Percentiles rank a stretch among this genome's conserved stretches.
Evolutionary conservation across 2,888 invertebrate genomes (phyloP).

Genomic region (Lithophane semibrunnea): DNA sequence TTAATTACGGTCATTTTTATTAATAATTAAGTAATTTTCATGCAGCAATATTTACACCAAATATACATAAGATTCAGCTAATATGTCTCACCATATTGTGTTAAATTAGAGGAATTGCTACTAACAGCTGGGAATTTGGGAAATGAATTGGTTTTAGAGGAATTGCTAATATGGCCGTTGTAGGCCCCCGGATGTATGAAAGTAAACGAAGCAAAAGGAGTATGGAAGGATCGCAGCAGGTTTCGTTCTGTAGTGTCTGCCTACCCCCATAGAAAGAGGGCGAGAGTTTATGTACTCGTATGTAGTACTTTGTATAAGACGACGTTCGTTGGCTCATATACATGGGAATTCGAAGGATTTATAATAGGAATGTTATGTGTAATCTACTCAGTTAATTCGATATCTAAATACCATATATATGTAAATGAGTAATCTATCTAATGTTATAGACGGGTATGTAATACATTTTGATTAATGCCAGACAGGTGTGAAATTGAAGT

Average conservation of each 20-base stretch:
- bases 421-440: constrained; percentile 54
- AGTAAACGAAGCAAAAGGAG: too few relatives aligned
- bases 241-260: background rate
- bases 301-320: background rate
- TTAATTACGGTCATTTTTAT: too few relatives aligned
- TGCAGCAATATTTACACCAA: too few relatives aligned
- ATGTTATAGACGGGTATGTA: constrained; percentile 59
- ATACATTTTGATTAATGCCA: constrained; percentile 70
- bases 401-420: constrained; percentile 51
- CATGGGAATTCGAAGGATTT: background rate
- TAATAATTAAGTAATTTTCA: too few relatives aligned
- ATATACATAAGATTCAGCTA: too few relatives aligned
- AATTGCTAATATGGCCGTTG: too few relatives aligned
- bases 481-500: constrained; percentile 73
- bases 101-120: too few relatives aligned
- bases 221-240: background rate
- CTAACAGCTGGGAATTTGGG: too few relatives aligned
- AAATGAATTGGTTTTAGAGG: too few relatives aligned
- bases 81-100: too few relatives aligned
- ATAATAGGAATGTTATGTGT: constrained; percentile 24
- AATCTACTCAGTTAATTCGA: constrained; percentile 38
- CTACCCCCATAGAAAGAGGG: too few relatives aligned
- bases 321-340: background rate
- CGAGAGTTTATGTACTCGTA: background rate
- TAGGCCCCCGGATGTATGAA: too few relatives aligned